phyloP scores from a whole-genome alignment of 23 tunicate species.

The Phallusia fumigata region DNA sequence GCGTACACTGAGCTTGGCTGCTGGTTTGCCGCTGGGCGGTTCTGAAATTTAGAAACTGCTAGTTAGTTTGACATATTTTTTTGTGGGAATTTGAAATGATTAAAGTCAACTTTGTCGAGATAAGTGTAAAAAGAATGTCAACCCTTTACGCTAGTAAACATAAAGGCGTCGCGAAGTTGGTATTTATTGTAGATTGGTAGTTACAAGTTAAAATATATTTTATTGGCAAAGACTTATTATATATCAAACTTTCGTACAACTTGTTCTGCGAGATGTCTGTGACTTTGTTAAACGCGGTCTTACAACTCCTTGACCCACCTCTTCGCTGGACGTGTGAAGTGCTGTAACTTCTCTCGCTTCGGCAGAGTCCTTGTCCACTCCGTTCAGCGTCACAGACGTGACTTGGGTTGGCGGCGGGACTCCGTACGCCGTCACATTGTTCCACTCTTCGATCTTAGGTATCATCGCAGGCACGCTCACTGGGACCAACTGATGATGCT shows the following conservation, averaged over 20 bases:
- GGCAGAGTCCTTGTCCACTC: slow-evolving; percentile 47
- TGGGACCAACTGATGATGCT: slow-evolving; percentile 47
- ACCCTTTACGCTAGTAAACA: too few species aligned
- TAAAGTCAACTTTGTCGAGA: too few species aligned
- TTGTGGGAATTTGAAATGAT: too few species aligned
- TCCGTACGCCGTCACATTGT: slow-evolving; percentile 70
- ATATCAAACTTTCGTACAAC: too few species aligned
- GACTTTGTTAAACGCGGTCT: not conserved
- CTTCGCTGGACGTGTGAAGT: slow-evolving; percentile 35
- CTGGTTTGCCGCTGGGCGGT: slow-evolving; percentile 31
- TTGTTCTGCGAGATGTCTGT: too few species aligned
- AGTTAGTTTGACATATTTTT: too few species aligned
- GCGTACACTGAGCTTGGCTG: slow-evolving; percentile 24
- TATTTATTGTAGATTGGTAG: too few species aligned
- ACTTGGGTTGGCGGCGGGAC: slow-evolving; percentile 91
- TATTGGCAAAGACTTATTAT: too few species aligned
- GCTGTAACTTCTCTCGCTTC: slow-evolving; percentile 27
- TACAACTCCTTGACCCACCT: slow-evolving; percentile 14
- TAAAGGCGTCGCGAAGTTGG: too few species aligned
- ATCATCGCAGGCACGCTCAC: slow-evolving; percentile 48
- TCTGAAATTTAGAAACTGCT: slow-evolving; percentile 12
- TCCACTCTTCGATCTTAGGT: slow-evolving; percentile 90
- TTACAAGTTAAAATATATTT: too few species aligned
- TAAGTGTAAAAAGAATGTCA: too few species aligned
- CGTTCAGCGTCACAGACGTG: slow-evolving; percentile 68